Conservation (phyloP, 2,797 vertebrate genomes). For the Poeciliopsis paucimaculata region DNA sequence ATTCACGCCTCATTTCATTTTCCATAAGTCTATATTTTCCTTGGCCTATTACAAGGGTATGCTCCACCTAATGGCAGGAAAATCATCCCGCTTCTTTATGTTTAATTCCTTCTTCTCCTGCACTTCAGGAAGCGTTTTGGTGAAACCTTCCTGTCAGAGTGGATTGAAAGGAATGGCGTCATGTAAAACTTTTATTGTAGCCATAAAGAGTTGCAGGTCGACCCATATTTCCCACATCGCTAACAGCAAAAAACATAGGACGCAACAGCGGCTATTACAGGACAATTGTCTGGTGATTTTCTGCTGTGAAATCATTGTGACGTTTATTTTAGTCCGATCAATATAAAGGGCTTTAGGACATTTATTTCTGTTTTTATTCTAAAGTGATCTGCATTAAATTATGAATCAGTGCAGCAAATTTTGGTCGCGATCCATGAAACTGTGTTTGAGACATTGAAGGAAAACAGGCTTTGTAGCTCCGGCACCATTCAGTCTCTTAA, state of each 20-base stretch:
- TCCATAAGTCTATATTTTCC: constrained; percentile 86
- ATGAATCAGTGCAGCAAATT: background rate
- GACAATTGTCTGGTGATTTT: constrained; percentile 27
- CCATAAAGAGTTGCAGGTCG: constrained; percentile 57
- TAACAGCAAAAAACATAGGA: constrained; percentile 34
- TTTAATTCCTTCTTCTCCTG: constrained; percentile 11
- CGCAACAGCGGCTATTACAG: constrained; percentile 46
- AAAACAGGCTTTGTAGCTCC: background rate
- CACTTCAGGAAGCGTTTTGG: constrained; percentile 22
- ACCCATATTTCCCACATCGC: background rate
- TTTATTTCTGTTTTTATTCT: background rate
- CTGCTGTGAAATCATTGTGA: constrained; percentile 39
- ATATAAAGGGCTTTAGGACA: background rate
- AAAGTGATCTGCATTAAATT: background rate
- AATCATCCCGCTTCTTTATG: constrained; percentile 19
- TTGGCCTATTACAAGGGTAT: constrained; percentile 77
- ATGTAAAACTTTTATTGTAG: constrained; percentile 67
- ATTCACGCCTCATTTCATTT: constrained; percentile 92
- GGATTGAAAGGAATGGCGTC: constrained; percentile 55
- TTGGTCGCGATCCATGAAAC: background rate
- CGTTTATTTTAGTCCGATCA: background rate
- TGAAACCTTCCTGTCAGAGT: constrained; percentile 49
- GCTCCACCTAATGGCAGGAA: constrained; percentile 68
- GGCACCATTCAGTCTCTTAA: background rate
- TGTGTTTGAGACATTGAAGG: background rate